phyloP scores from a whole-genome alignment of 2,888 invertebrate species.

The Pegoplata infirma region DNA sequence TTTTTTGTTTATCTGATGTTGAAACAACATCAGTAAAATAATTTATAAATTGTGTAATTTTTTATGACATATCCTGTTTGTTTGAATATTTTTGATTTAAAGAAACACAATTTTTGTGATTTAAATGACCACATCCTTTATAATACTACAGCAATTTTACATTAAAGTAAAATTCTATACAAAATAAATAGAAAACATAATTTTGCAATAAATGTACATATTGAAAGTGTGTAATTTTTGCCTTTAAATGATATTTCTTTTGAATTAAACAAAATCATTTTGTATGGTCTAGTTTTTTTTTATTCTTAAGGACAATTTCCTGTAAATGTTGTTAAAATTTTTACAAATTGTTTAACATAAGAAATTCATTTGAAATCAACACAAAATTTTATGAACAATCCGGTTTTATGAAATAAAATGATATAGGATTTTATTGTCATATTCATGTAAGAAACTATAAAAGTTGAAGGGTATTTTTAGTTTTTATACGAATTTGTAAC shows the following conservation, averaged over 20 bases:
- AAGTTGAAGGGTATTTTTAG: background rate
- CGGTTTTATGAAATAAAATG: slow-evolving; percentile 26
- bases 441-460: background rate
- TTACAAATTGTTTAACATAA: slow-evolving; percentile 12
- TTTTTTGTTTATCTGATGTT: too few relatives aligned
- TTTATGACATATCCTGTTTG: slow-evolving; percentile 48
- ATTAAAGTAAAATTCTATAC: too few relatives aligned
- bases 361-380: slow-evolving; percentile 32
- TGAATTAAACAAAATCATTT: background rate
- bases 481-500: background rate
- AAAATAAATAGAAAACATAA: background rate
- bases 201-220: background rate
- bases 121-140: slow-evolving; percentile 53
- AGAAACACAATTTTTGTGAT: slow-evolving; percentile 42
- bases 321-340: slow-evolving; percentile 35
- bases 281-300: background rate
- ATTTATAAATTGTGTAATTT: slow-evolving; percentile 6
- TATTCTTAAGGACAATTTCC: slow-evolving; percentile 15
- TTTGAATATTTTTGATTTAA: slow-evolving; percentile 9
- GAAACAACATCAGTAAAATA: too few relatives aligned
- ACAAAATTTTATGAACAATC: slow-evolving; percentile 25
- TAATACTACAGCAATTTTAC: slow-evolving; percentile 37
- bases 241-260: slow-evolving; percentile 7
- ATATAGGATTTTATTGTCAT: background rate
- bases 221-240: slow-evolving; percentile 3